A percentile compares a stretch with the other conserved stretches of the same genome.
Evolutionary conservation across 1,140 invertebrate genomes (phyloP).

Genomic region (Pachypeltis micranthus): DNA sequence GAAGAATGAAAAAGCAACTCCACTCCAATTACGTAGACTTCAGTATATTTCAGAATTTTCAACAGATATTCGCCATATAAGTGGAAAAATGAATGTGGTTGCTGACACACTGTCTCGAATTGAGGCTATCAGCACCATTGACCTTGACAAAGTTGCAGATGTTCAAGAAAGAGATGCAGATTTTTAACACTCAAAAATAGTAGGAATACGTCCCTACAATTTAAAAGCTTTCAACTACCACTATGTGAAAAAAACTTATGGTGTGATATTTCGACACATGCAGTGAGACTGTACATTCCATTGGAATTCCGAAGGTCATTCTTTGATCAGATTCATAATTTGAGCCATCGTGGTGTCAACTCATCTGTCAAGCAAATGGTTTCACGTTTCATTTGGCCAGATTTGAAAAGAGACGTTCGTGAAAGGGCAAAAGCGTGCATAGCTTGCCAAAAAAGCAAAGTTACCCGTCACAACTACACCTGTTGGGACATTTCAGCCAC

Average conservation of each 20-base stretch:
- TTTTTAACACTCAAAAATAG: background rate
- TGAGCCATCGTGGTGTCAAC: too few relatives aligned
- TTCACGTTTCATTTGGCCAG: too few relatives aligned
- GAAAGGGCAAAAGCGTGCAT: background rate
- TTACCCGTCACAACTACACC: background rate
- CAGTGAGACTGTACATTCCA: background rate
- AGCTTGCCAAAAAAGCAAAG: background rate
- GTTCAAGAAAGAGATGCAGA: background rate
- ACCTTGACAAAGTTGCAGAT: too few relatives aligned
- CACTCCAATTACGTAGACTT: constrained; percentile 24
- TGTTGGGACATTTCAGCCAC: too few relatives aligned
- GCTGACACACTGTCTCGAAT: constrained; percentile 6
- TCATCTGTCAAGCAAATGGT: too few relatives aligned
- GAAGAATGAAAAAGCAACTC: constrained; percentile 20
- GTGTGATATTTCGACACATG: background rate
- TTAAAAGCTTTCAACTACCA: too few relatives aligned
- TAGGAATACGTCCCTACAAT: too few relatives aligned
- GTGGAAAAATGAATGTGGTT: constrained; percentile 5
- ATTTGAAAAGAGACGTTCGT: constrained; percentile 1
- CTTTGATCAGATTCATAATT: too few relatives aligned
- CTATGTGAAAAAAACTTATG: background rate
- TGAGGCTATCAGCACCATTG: background rate
- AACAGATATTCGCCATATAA: constrained; percentile 18
- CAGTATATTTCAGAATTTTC: constrained; percentile 27
- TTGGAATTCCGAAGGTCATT: too few relatives aligned